phyloP scores from a whole-genome alignment of 2,888 invertebrate genomes.

The Crematogaster levior region DNA sequence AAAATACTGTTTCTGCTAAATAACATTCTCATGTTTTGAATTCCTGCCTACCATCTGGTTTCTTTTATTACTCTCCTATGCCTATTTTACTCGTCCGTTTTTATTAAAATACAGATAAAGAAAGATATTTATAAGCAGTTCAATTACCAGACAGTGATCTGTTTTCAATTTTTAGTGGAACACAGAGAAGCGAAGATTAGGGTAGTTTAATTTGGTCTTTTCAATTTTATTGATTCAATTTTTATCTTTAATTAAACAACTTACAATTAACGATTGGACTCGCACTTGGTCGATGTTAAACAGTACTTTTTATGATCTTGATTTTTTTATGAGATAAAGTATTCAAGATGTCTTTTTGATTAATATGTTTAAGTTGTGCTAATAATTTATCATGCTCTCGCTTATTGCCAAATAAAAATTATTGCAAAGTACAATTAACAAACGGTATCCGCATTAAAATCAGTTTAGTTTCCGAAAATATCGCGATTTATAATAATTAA shows the following conservation, averaged over 20 bases:
- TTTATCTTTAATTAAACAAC: constrained; percentile 38
- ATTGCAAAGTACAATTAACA: constrained; percentile 1
- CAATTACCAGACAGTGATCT: constrained; percentile 48
- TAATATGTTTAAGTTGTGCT: constrained; percentile 20
- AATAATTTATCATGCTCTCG: not conserved
- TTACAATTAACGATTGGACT: constrained; percentile 53
- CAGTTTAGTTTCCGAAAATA: not conserved
- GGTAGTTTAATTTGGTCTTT: constrained; percentile 75
- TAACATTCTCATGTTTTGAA: constrained; percentile 12
- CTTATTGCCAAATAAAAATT: not conserved
- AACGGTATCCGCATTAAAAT: not conserved
- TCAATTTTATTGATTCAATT: constrained; percentile 47
- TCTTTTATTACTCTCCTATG: not conserved
- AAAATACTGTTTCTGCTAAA: constrained; percentile 1
- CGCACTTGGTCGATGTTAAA: constrained; percentile 47
- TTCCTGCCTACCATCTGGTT: not conserved
- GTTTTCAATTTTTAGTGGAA: constrained; percentile 76
- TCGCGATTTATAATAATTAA: no score
- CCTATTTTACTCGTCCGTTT: not conserved
- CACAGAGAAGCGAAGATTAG: constrained; percentile 70
- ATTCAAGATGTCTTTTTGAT: constrained; percentile 35
- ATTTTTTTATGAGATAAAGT: constrained; percentile 46
- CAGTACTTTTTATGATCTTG: not conserved
- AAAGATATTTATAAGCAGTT: constrained; percentile 32
- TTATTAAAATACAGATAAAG: constrained; percentile 59